These are phyloP conservation scores for Lutjanus erythropterus DNA, from an alignment of 2,113 vertebrate genomes.

Conservation along the genomic window DNA sequence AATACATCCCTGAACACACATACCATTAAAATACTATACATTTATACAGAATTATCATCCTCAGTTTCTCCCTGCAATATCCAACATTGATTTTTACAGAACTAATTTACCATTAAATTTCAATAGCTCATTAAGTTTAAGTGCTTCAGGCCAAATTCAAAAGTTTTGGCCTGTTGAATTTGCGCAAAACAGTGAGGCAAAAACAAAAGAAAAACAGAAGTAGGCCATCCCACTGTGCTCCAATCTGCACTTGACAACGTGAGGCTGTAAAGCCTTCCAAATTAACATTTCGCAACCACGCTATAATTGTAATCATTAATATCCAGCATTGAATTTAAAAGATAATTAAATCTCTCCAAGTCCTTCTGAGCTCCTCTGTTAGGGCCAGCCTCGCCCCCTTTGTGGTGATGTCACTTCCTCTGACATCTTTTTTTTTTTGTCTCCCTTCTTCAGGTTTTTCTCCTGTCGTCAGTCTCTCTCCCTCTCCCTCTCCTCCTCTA, in stretches of 20 bases:
- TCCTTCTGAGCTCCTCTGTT: constrained; percentile 37
- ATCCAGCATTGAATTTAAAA: constrained; percentile 65
- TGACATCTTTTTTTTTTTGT: constrained; percentile 5
- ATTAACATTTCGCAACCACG: constrained; percentile 53
- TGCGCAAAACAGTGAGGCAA: constrained; percentile 20
- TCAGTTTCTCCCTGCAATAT: constrained; percentile 20
- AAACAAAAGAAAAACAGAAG: constrained; percentile 11
- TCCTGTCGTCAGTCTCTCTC: constrained; percentile 43
- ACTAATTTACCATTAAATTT: constrained; percentile 41
- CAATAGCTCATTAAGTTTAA: constrained; percentile 13
- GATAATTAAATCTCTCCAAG: constrained; percentile 39
- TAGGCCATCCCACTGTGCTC: not conserved
- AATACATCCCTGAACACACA: constrained; percentile 69
- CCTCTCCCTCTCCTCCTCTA: constrained; percentile 82
- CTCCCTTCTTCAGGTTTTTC: not conserved
- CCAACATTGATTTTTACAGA: constrained; percentile 7
- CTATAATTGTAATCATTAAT: constrained; percentile 44
- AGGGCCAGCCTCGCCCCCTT: constrained; percentile 10
- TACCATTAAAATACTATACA: constrained; percentile 81
- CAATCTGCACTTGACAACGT: not conserved
- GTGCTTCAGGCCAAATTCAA: constrained; percentile 37
- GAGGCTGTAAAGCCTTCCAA: constrained; percentile 35
- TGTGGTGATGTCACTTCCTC: constrained; percentile 24
- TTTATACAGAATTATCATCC: constrained; percentile 70
- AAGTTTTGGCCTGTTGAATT: constrained; percentile 28